These are phyloP conservation scores for Armadillidium nasatum DNA, from an alignment of 1,140 invertebrate species.

Conservation along the genomic window DNA sequence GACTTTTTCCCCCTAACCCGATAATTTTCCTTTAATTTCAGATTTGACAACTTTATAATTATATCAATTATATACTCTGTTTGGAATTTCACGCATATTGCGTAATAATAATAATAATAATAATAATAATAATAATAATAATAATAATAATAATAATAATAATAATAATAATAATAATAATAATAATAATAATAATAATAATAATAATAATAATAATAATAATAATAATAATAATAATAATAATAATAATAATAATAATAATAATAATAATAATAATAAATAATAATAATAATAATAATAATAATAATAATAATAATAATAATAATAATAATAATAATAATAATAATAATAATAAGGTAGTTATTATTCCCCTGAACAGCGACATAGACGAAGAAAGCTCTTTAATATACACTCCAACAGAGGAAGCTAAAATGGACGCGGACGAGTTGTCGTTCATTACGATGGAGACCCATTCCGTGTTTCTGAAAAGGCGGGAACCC, in stretches of 20 bases:
- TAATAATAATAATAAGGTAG: neutral
- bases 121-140: too few species aligned
- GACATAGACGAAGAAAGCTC: neutral
- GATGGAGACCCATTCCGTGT: neutral
- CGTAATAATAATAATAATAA: too few species aligned
- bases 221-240: neutral
- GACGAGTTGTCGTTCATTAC: neutral
- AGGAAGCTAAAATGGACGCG: neutral
- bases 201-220: too few species aligned
- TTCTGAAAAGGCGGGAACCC: neutral
- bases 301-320: neutral
- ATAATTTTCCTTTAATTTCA: too few species aligned
- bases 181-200: too few species aligned
- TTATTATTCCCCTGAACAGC: neutral
- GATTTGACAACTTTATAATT: too few species aligned
- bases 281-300: neutral
- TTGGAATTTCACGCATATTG: too few species aligned
- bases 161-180: too few species aligned
- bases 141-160: too few species aligned
- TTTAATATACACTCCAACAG: neutral
- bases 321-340: neutral
- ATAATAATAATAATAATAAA: neutral
- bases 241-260: neutral
- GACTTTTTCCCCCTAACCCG: too few species aligned
- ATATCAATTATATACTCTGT: too few species aligned